Conservation (phyloP, 2,113 vertebrate species). For the Struthidea cinerea region DNA sequence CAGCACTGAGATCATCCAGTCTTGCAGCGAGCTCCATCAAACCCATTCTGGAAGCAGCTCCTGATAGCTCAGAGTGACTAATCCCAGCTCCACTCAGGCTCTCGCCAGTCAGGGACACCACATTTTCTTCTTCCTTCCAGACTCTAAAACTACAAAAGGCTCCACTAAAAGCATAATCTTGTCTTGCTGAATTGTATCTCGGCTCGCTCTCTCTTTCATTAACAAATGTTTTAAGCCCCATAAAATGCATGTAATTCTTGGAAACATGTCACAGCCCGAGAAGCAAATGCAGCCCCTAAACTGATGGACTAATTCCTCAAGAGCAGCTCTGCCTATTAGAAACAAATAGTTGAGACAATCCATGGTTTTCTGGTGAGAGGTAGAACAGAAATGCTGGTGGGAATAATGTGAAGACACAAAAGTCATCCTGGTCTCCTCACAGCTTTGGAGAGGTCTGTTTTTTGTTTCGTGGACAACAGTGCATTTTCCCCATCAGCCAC, state of each 20-base stretch:
- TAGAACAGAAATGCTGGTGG: not conserved
- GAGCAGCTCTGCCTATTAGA: not conserved
- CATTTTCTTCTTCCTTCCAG: not conserved
- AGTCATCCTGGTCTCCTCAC: not conserved
- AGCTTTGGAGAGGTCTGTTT: not conserved
- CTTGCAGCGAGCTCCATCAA: not conserved
- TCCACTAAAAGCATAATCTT: constrained; percentile 41
- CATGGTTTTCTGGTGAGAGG: not conserved
- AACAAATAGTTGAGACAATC: constrained; percentile 10
- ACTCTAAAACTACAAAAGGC: not conserved
- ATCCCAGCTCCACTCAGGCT: not conserved
- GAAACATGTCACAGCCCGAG: not conserved
- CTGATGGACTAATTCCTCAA: not conserved
- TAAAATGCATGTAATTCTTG: constrained; percentile 7
- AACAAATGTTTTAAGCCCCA: constrained; percentile 23
- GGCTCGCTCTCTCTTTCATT: constrained; percentile 1
- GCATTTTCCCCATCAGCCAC: not conserved
- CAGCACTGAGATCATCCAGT: not conserved
- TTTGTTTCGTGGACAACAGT: not conserved
- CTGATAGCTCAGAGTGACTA: not conserved
- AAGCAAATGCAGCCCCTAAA: not conserved
- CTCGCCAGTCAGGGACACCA: not conserved
- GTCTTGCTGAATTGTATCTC: not conserved
- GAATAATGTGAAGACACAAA: not conserved
- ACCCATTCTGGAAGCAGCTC: not conserved